Conservation (phyloP, 2,888 invertebrate genomes). For the Endotricha flammealis region DNA sequence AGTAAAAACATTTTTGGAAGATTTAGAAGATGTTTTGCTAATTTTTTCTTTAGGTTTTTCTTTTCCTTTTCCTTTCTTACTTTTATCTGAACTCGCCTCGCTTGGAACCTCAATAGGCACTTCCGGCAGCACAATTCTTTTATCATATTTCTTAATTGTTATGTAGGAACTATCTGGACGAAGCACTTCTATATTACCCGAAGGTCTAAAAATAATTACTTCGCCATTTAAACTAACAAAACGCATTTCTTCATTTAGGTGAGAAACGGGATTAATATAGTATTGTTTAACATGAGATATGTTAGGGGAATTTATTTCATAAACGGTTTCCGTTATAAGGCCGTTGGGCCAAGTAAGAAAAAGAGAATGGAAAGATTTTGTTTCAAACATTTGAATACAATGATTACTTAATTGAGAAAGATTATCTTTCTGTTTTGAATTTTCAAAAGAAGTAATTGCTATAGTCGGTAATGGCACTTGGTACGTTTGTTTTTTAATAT, state of each 20-base stretch:
- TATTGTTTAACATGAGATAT: constrained; percentile 64
- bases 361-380: constrained; percentile 44
- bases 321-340: constrained; percentile 55
- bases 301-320: constrained; percentile 43
- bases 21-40: constrained; percentile 37
- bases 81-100: constrained; percentile 38
- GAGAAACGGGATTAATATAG: constrained; percentile 26
- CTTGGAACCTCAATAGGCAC: constrained; percentile 27
- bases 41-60: constrained; percentile 32
- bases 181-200: constrained; percentile 48
- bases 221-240: constrained; percentile 63
- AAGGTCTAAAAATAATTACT: constrained; percentile 53
- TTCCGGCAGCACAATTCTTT: constrained; percentile 27
- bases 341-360: constrained; percentile 67
- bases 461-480: constrained; percentile 23
- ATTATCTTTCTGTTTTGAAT: constrained; percentile 28
- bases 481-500: constrained; percentile 51
- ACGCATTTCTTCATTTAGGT: constrained; percentile 52
- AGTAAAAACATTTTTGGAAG: constrained; percentile 30
- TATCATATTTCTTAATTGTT: constrained; percentile 47
- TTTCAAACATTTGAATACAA: constrained; percentile 28
- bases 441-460: constrained; percentile 20
- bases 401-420: constrained; percentile 20
- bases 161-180: constrained; percentile 53
- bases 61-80: constrained; percentile 44